phyloP scores from a whole-genome alignment of 23 tunicate species.

The Clavelina lepadiformis region DNA sequence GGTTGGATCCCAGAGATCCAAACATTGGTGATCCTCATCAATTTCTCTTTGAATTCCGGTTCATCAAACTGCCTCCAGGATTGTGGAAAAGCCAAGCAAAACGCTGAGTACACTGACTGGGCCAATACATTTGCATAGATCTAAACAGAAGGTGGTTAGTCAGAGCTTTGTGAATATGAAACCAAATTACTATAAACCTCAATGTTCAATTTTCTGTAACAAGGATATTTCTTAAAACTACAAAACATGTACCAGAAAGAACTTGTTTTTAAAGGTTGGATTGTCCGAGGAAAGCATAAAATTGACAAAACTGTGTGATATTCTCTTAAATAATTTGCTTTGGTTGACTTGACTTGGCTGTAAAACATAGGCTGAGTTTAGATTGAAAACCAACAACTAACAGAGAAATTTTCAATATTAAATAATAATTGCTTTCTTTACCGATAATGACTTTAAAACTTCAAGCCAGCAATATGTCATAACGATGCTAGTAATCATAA shows the following conservation, averaged over 20 bases:
- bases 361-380: conserved; percentile 10
- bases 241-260: conserved; percentile 28
- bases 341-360: conserved; percentile 60
- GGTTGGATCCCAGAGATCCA: conserved; percentile 82
- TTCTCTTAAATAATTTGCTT: conserved; percentile 63
- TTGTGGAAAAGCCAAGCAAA: conserved; percentile 87
- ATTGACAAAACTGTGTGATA: conserved; percentile 37
- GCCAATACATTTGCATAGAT: conserved; percentile 40
- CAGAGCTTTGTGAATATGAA: too few relatives aligned
- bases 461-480: too few relatives aligned
- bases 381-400: not conserved
- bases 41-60: conserved; percentile 57
- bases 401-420: not conserved
- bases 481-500: too few relatives aligned
- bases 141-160: too few relatives aligned
- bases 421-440: too few relatives aligned
- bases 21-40: conserved; percentile 8
- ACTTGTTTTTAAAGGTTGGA: conserved; percentile 38
- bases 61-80: conserved; percentile 95
- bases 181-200: not conserved
- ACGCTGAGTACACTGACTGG: conserved; percentile 50
- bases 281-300: conserved; percentile 41
- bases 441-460: too few relatives aligned
- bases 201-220: not conserved
- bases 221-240: not conserved